phyloP scores from a whole-genome alignment of 2,888 invertebrate species.

The Euplagia quadripunctaria region DNA sequence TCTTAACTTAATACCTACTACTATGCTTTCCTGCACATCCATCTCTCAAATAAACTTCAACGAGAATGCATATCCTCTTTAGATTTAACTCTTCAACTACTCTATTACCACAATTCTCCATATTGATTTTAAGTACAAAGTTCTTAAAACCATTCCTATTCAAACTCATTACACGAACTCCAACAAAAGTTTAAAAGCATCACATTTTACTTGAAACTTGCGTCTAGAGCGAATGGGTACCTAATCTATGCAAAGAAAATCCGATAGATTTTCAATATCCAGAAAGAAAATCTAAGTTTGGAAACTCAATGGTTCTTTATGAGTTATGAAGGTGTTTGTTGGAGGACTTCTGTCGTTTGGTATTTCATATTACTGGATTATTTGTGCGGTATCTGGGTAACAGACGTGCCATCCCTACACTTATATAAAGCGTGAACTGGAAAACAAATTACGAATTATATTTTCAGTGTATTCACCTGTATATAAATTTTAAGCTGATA shows the following conservation, averaged over 20 bases:
- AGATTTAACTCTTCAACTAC: slow-evolving; percentile 16
- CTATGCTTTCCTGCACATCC: background rate
- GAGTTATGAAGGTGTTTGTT: slow-evolving; percentile 47
- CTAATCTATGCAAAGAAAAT: slow-evolving; percentile 60
- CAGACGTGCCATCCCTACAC: too few relatives aligned
- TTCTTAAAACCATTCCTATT: slow-evolving; percentile 50
- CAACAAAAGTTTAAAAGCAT: slow-evolving; percentile 48
- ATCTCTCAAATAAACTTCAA: background rate
- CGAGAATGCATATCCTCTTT: background rate
- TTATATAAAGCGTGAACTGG: too few relatives aligned
- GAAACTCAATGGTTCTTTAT: slow-evolving; percentile 20
- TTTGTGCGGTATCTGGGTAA: background rate
- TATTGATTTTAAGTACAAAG: slow-evolving; percentile 43
- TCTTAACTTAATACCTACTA: too few relatives aligned
- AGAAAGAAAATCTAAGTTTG: slow-evolving; percentile 36
- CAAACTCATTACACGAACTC: slow-evolving; percentile 53
- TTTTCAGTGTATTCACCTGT: too few relatives aligned
- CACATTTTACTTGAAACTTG: slow-evolving; percentile 49
- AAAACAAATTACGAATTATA: too few relatives aligned
- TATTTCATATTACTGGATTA: background rate
- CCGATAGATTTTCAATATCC: slow-evolving; percentile 62
- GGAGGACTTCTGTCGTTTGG: slow-evolving; percentile 27
- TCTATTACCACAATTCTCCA: slow-evolving; percentile 25
- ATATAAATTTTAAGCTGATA: too few relatives aligned
- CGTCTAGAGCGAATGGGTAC: slow-evolving; percentile 45